Evolutionary conservation across 2,113 vertebrate genomes (phyloP).

Genomic region (Hydrolagus affinis): DNA sequence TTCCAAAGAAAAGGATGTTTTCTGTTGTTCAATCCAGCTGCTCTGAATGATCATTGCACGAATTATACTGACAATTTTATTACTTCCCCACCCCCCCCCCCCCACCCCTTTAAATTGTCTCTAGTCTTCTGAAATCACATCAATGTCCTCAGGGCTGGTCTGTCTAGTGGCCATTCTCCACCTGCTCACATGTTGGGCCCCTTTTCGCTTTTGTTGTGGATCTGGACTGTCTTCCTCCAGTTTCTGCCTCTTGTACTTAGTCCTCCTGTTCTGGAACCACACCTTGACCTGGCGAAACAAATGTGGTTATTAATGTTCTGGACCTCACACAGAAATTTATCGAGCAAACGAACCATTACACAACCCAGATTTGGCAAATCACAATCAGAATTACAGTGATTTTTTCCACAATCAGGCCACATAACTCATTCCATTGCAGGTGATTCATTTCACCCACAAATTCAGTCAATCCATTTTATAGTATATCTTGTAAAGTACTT

Average conservation of each 20-base stretch:
- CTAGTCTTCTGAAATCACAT: conserved; percentile 61
- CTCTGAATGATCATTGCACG: conserved; percentile 11
- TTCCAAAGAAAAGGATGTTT: neutral
- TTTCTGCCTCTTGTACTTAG: conserved; percentile 70
- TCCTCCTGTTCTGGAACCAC: conserved; percentile 70
- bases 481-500: no score
- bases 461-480: no score
- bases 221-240: conserved; percentile 65
- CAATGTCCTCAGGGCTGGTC: conserved; percentile 51
- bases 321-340: no score
- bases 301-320: no score
- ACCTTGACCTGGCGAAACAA: conserved; percentile 57
- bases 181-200: conserved; percentile 59
- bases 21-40: neutral
- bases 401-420: no score
- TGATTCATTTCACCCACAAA: no score
- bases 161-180: conserved; percentile 62
- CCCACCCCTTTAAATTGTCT: neutral
- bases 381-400: no score
- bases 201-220: conserved; percentile 62
- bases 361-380: no score
- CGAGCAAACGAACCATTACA: no score
- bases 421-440: no score
- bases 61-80: conserved; percentile 22
- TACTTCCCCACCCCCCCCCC: no score